phyloP scores from a whole-genome alignment of 2,113 vertebrate species.

The Crotalus helleri region DNA sequence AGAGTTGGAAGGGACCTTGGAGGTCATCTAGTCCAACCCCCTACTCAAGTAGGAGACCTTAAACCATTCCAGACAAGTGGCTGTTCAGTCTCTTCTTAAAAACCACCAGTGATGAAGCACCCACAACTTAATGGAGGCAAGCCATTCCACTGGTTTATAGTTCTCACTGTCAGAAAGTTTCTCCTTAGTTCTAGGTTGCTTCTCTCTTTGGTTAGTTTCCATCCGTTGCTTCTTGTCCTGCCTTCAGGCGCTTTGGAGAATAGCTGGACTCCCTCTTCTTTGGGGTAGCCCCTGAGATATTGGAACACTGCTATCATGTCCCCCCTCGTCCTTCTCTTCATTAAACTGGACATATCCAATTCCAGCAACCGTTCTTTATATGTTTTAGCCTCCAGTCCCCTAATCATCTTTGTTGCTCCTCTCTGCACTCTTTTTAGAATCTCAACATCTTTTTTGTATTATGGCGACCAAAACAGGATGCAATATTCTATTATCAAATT shows the following conservation, averaged over 20 bases:
- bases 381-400: too few species aligned
- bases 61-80: background rate
- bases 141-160: background rate
- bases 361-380: too few species aligned
- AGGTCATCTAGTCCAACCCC: background rate
- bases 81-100: background rate
- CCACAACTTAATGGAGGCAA: background rate
- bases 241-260: background rate
- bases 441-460: too few species aligned
- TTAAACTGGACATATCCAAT: too few species aligned
- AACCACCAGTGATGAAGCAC: background rate
- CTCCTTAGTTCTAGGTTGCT: background rate
- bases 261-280: too few species aligned
- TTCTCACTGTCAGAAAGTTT: background rate
- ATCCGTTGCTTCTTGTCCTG: background rate
- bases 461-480: too few species aligned
- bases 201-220: background rate
- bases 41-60: background rate
- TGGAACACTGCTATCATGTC: too few species aligned
- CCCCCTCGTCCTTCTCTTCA: too few species aligned
- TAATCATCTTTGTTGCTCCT: too few species aligned
- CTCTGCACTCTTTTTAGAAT: too few species aligned
- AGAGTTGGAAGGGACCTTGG: background rate
- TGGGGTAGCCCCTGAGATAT: too few species aligned
- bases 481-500: too few species aligned